Conservation (phyloP, 2,113 vertebrate genomes). For the Cyprinodon brontotheroides region DNA sequence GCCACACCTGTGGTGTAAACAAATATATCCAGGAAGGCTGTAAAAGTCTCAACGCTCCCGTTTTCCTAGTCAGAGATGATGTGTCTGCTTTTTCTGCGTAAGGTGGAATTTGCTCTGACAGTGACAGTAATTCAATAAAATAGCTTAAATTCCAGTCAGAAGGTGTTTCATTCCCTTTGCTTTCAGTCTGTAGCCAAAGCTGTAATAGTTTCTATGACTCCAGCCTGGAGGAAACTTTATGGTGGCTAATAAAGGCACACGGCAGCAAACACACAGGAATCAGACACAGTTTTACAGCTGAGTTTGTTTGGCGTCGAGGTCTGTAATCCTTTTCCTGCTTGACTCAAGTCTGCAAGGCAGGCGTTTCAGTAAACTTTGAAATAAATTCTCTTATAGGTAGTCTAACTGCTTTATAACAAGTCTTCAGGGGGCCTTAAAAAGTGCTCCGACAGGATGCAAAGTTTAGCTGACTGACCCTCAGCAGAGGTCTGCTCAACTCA, state of each 20-base stretch:
- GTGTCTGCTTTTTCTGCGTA: conserved; percentile 10
- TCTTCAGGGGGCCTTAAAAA: conserved; percentile 21
- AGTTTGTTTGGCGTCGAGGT: conserved; percentile 43
- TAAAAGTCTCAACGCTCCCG: not conserved
- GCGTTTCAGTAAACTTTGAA: conserved; percentile 10
- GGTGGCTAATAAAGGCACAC: conserved; percentile 36
- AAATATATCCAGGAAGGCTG: conserved; percentile 2
- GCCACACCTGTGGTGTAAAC: conserved; percentile 6
- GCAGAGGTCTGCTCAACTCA: conserved; percentile 51
- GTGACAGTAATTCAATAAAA: not conserved
- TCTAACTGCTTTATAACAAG: conserved; percentile 3
- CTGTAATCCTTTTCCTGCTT: conserved; percentile 30
- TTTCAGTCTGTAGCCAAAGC: conserved; percentile 16
- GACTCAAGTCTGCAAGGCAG: not conserved
- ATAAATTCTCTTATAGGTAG: conserved; percentile 20
- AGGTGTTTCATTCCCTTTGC: no score
- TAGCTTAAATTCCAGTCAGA: conserved; percentile 16
- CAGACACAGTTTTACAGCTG: conserved; percentile 48
- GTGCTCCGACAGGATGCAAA: conserved; percentile 6
- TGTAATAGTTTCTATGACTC: conserved; percentile 35
- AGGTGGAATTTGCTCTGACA: not conserved
- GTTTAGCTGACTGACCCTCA: conserved; percentile 30
- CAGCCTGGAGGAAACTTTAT: conserved; percentile 31
- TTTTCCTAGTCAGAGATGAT: not conserved
- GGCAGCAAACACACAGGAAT: conserved; percentile 15